Evolutionary conservation across 1,140 invertebrate species (phyloP).

Genomic region (Drosophila miranda): DNA sequence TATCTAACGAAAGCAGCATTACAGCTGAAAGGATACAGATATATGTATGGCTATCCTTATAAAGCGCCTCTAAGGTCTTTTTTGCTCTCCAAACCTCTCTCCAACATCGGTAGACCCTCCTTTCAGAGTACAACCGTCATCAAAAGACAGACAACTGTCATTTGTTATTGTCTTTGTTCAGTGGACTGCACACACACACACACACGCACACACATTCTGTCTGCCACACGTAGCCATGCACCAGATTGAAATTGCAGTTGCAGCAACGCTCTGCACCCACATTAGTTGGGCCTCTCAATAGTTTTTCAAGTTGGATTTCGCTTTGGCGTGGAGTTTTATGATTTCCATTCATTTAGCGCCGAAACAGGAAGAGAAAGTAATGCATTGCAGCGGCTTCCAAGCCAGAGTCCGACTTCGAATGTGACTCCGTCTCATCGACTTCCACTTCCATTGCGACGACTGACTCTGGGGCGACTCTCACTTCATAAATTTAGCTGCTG

Average conservation of each 20-base stretch:
- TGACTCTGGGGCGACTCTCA: slow-evolving; percentile 59
- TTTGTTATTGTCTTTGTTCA: slow-evolving; percentile 59
- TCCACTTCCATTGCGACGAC: too few species aligned
- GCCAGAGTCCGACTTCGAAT: slow-evolving; percentile 16
- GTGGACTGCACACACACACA: background rate
- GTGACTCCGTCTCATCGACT: slow-evolving; percentile 6
- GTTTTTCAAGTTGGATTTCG: slow-evolving; percentile 27
- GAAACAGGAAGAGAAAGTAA: slow-evolving; percentile 79
- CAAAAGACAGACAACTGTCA: slow-evolving; percentile 53
- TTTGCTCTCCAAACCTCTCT: too few species aligned
- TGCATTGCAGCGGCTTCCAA: slow-evolving; percentile 48
- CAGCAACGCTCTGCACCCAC: slow-evolving; percentile 34
- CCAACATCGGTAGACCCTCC: too few species aligned
- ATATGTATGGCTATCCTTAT: too few species aligned
- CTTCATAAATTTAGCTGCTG: slow-evolving; percentile 69
- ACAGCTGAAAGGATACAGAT: too few species aligned
- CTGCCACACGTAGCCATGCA: slow-evolving; percentile 23
- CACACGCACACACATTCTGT: slow-evolving; percentile 3
- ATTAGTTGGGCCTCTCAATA: slow-evolving; percentile 25
- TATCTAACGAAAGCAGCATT: too few species aligned
- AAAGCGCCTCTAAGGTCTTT: too few species aligned
- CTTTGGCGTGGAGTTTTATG: slow-evolving; percentile 37
- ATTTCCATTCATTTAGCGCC: slow-evolving; percentile 73
- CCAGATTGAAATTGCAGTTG: slow-evolving; percentile 10
- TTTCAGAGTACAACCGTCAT: too few species aligned